A percentile compares a stretch with the other conserved stretches of the same genome.
Conservation (phyloP, 2,888 invertebrate genomes). For the Drosophila rellima region DNA sequence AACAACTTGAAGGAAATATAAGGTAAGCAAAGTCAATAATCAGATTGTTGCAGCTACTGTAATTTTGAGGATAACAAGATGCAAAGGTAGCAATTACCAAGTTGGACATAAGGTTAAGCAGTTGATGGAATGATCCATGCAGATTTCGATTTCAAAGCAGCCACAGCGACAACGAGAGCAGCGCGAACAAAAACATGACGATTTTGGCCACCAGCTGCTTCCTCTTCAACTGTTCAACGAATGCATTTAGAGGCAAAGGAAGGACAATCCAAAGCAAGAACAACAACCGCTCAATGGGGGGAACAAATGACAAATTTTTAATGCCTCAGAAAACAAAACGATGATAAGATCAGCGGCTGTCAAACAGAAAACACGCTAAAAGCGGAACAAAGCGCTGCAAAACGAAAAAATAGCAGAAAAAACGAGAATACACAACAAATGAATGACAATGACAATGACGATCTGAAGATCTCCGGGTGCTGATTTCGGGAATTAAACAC, state of each 20-base stretch:
- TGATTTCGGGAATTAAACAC: conserved; percentile 79
- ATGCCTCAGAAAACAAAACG: conserved; percentile 79
- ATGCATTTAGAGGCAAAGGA: conserved; percentile 29
- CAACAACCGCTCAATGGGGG: conserved; percentile 34
- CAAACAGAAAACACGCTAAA: conserved; percentile 51
- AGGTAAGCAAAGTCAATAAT: conserved; percentile 20
- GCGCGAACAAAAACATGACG: conserved; percentile 15
- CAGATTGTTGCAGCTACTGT: conserved; percentile 22
- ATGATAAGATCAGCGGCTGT: conserved; percentile 79
- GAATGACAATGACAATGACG: conserved; percentile 72
- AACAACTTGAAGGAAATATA: not conserved
- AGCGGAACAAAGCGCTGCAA: conserved; percentile 68
- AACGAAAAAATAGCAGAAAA: conserved; percentile 30
- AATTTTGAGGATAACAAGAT: conserved; percentile 31
- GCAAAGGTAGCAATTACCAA: conserved; percentile 51
- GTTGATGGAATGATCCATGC: conserved; percentile 48
- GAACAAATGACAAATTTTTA: conserved; percentile 79
- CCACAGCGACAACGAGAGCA: conserved; percentile 24
- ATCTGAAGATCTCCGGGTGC: conserved; percentile 72
- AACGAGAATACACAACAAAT: conserved; percentile 49
- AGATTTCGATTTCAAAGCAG: conserved; percentile 27
- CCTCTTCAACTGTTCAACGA: conserved; percentile 49
- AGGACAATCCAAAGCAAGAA: conserved; percentile 40
- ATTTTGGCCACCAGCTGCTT: conserved; percentile 63
- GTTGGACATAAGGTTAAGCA: conserved; percentile 37